Evolutionary conservation across 1,140 invertebrate species (phyloP), one percentile per base, ranked within the genome.

Genomic region (Leguminivora glycinivorella): DNA sequence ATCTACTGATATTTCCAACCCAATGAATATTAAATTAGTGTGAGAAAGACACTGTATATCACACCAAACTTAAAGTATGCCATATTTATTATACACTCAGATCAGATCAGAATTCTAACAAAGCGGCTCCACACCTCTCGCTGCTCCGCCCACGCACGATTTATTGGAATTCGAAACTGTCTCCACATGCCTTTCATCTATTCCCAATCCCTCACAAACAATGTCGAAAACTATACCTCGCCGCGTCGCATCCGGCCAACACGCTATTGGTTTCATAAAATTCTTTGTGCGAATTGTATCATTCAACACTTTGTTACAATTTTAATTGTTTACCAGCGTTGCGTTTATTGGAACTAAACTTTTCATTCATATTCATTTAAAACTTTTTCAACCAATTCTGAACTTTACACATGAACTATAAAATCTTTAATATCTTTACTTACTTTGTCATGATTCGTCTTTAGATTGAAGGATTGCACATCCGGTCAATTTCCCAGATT

Each of bases 131-230:
- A 85, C 56, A n/a, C 5, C 43, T 66, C 71, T 69, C 60, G 12
- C n/a, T 84, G 68, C 86, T 87, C 82, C 87, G 79, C 88, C 87
- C 75, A 83, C 84, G 70, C 73, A 83, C 78, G 78, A 90, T 87
- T 88, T 87, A 89, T 90, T 83, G 84, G 75, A 87, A 89, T 86
- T 75, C 73, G 79, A 84, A 83, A 79, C 85, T 86, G 82, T 89
- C 85, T 82, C 82, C 82, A 86, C 83, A 82, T 82, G 77, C 78
- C 77, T 83, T 82, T 84, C 74, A 80, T 75, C 75, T 38, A 75
- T 77, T 83, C 75, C 75, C 67, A 72, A 77, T 25, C 63, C 71
- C 77, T 74, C 79, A 83, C 77, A 79, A 85, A 82, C 76, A 79
- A 26, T 52, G 47, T 52, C 56, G 67, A 76, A 80, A 78, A 83